Evolutionary conservation across 1,140 invertebrate species (phyloP).

Genomic region (Heliconius himera): DNA sequence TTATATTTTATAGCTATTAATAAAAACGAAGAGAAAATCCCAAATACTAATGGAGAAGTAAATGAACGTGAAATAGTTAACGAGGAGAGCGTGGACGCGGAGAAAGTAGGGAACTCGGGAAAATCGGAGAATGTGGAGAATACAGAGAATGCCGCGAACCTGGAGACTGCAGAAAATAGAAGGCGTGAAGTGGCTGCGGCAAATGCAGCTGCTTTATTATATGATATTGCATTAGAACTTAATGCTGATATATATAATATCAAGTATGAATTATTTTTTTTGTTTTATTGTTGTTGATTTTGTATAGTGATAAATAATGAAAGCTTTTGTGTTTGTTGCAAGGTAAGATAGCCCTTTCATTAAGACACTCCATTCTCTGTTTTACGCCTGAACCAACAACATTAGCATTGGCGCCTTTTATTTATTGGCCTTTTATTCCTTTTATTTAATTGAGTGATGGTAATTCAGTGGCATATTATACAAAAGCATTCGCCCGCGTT

Average conservation of each 20-base stretch:
- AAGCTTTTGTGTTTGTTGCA: too few species aligned
- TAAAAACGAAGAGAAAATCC: slow-evolving; percentile 6
- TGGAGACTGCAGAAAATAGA: background rate
- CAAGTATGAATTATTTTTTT: background rate
- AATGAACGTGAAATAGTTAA: slow-evolving; percentile 20
- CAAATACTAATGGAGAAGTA: background rate
- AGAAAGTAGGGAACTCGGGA: background rate
- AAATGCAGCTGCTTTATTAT: slow-evolving; percentile 61
- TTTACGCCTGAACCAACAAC: too few species aligned
- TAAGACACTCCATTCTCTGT: too few species aligned
- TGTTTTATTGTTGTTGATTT: background rate
- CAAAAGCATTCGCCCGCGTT: too few species aligned
- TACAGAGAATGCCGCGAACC: background rate
- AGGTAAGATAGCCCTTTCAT: too few species aligned
- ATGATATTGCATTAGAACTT: slow-evolving; percentile 48
- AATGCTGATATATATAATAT: slow-evolving; percentile 1
- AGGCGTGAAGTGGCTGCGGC: slow-evolving; percentile 47
- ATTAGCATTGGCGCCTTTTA: too few species aligned
- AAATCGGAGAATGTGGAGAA: background rate
- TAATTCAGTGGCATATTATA: too few species aligned
- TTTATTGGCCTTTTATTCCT: too few species aligned
- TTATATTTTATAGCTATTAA: background rate
- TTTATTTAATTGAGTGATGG: too few species aligned
- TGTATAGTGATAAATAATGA: background rate
- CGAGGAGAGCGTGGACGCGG: slow-evolving; percentile 21